Evolutionary conservation across 2,113 vertebrate species (phyloP), one percentile per base, ranked within the genome.

Genomic region (Anguilla japonica): DNA sequence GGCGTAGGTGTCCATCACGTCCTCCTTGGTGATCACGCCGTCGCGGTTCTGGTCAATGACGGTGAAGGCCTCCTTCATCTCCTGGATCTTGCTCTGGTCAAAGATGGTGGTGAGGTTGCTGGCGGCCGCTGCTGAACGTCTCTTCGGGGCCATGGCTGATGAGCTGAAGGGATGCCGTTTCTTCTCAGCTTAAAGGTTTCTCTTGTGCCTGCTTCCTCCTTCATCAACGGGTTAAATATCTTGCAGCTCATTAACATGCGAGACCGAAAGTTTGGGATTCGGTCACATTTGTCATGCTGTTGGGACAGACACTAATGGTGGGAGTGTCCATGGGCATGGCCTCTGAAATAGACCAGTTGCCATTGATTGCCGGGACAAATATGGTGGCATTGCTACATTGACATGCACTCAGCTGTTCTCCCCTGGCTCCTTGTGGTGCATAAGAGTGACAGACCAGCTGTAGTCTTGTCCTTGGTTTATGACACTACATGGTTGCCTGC

Each of bases 31-130:
- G 85, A 89, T 89, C 57, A 89, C 43, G 16, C 85, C 88, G 43
- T 89, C 83, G 1, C 88, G 60, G 85, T 89, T 87, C 85, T 89
- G 88, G 83, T 89, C 88, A 11, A 89, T 87, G 43, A 89, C 88
- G 0, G 88, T 82, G 53, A 89, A 89, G 40, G 85, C 85, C 57
- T 95, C 95, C 87, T 95, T 95, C 89, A 95, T 93, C 89, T 96
- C 95, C 91, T 95, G 95, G 88, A 96, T 96, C 90, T 95, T 95
- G 81, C 93, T 95, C 92, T 96, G 95, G 89, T 96, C 95, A 8
- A 95, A 96, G 93, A 95, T 95, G 89, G 95, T 95, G 90, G 95
- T 95, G 88, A 96, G 94, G 53, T 85, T 96, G 92, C 94, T 95
- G 86, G 94, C 92, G 9, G 94, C 93, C 0, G 91, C 91, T 53